Base-by-base conservation (phyloP, 2,113 vertebrate species). In the Aldabrachelys gigantea region DNA sequence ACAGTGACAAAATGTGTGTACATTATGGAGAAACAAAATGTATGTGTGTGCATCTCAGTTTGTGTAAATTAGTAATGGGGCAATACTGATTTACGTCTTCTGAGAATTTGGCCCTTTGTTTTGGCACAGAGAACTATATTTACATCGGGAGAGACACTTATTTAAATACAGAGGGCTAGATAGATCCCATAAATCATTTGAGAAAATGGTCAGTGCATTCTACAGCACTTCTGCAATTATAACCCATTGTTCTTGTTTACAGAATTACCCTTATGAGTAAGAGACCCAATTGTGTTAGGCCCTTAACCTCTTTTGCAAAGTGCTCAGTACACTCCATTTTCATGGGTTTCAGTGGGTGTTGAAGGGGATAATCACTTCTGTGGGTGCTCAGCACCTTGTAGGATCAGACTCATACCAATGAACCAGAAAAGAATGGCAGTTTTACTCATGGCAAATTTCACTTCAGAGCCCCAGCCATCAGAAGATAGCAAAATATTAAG, bases 401-500 rank as follows among this genome's bases (percentile, higher is more conserved):
- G 86, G 52, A 17, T 94, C 35, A 95, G 78, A 82, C 11, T 0
- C 41, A 78, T 56, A 56, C 44, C 6, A 81, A 87, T 6, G 31
- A 8, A n/a, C 76, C 82, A 19, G 38, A 79, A 12, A 25, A 75
- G 54, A 53, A 27, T 35, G 62, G 14, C 0, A 17, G 88, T 85
- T 85, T 7, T 54, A 44, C 62, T 54, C 50, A 89, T 9, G 78
- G 47, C 21, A 24, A 4, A 81, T 75, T 72, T 35, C 90, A n/a
- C 53, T 79, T 53, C 75, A 81, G 47, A 89, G 89, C 21, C 41
- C 87, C 22, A 27, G 2, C 27, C 44, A 79, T 80, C 2, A 3
- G 35, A 50, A 94, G 35, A 80, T 19, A 57, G 24, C 24, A 87
- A 91, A 93, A 93, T 16, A 84, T 6, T 6, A 69, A 17, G 88